phyloP scores from a whole-genome alignment of 2,113 vertebrate species.

The Hemiprocne comata region DNA sequence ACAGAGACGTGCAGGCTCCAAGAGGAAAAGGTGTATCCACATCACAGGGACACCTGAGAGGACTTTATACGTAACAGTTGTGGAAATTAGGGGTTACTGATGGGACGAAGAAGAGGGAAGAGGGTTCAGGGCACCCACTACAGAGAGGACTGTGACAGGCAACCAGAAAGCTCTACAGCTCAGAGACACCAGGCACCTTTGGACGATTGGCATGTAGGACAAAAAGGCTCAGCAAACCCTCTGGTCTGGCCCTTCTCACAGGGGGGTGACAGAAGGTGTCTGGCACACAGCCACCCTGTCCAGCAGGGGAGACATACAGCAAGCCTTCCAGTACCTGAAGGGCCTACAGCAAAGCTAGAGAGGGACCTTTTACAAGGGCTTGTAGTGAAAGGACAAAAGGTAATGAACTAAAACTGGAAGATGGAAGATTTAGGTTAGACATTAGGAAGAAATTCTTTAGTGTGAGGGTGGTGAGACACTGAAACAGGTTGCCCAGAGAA shows the following conservation, averaged over 20 bases:
- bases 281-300: not conserved
- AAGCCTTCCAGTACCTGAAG: too few relatives aligned
- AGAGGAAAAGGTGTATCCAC: not conserved
- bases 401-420: too few relatives aligned
- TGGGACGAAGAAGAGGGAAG: not conserved
- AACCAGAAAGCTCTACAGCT: not conserved
- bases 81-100: not conserved
- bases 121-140: not conserved
- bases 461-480: too few relatives aligned
- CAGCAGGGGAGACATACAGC: not conserved
- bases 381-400: too few relatives aligned
- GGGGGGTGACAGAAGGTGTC: not conserved
- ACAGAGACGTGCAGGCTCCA: not conserved
- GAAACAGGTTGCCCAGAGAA: too few relatives aligned
- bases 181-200: not conserved
- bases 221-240: not conserved
- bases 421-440: too few relatives aligned
- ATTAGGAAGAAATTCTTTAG: too few relatives aligned
- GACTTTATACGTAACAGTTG: not conserved
- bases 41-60: not conserved
- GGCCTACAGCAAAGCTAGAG: too few relatives aligned
- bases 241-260: not conserved
- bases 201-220: not conserved
- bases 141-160: not conserved
- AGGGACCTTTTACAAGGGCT: too few relatives aligned